Evolutionary conservation across 2,888 invertebrate genomes (phyloP).

Genomic region (Epistrophe eligans): DNA sequence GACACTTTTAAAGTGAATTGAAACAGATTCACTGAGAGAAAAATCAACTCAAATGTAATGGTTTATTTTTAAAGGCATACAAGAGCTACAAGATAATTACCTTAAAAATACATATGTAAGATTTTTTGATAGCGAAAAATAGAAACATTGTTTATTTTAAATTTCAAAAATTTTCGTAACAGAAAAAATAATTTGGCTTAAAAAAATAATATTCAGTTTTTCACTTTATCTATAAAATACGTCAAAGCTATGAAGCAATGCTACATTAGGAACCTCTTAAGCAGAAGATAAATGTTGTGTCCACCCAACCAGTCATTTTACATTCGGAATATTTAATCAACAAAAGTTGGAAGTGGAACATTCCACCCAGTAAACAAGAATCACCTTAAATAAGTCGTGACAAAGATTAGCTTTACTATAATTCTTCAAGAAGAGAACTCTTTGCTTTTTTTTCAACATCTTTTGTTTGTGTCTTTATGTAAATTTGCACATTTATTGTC

Average conservation of each 20-base stretch:
- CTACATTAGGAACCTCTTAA: background rate
- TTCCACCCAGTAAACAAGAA: background rate
- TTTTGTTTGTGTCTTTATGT: constrained; percentile 2
- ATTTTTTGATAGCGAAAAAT: too few relatives aligned
- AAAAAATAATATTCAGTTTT: background rate
- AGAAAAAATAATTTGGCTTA: too few relatives aligned
- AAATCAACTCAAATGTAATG: too few relatives aligned
- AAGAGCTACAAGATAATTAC: too few relatives aligned
- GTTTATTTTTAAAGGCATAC: too few relatives aligned
- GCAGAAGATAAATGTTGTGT: background rate
- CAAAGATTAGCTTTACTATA: background rate
- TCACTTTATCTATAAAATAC: too few relatives aligned
- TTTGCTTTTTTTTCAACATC: background rate
- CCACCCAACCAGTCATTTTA: background rate
- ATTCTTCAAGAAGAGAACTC: background rate
- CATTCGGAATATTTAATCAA: background rate
- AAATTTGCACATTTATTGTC: constrained; percentile 20
- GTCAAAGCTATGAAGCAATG: background rate
- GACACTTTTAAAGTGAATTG: background rate
- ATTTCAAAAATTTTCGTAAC: too few relatives aligned
- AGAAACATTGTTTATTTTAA: too few relatives aligned
- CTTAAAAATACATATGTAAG: too few relatives aligned
- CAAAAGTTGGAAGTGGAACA: background rate
- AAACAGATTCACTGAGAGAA: background rate
- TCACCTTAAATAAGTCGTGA: background rate